Conservation (phyloP, 2,113 vertebrate species). For the Corythornis cristatus region DNA sequence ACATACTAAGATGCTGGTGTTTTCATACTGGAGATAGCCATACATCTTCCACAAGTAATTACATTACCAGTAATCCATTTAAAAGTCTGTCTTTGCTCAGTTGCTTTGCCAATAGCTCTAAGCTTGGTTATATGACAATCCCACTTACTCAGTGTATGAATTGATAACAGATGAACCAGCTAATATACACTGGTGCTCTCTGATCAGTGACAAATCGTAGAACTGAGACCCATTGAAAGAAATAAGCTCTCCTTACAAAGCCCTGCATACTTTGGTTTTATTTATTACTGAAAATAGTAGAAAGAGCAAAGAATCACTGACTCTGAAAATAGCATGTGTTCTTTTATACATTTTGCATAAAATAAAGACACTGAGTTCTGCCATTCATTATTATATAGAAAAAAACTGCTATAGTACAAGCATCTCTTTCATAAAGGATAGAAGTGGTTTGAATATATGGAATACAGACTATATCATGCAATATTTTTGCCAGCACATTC, state of each 20-base stretch:
- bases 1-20: not conserved
- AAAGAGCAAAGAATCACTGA: not conserved
- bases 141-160: not conserved
- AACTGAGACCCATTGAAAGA: not conserved
- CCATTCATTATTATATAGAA: not conserved
- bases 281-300: not conserved
- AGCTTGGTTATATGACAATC: slow-evolving; percentile 33
- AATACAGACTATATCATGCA: not conserved
- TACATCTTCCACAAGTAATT: slow-evolving; percentile 12
- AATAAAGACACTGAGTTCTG: not conserved
- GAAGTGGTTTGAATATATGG: not conserved
- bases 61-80: slow-evolving; percentile 32
- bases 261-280: not conserved
- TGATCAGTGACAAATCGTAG: not conserved
- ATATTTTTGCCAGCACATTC: not conserved
- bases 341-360: not conserved
- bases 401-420: not conserved
- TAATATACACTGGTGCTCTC: not conserved
- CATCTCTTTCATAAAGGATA: slow-evolving; percentile 20
- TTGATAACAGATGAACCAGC: slow-evolving; percentile 22
- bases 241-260: slow-evolving; percentile 8
- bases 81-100: slow-evolving; percentile 31
- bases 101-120: slow-evolving; percentile 26
- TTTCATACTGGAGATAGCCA: not conserved
- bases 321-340: not conserved